A percentile compares a stretch with the other conserved stretches of the same genome.
Evolutionary conservation across 2,888 invertebrate genomes (phyloP).

Genomic region (Troglohyphantes excavatus): DNA sequence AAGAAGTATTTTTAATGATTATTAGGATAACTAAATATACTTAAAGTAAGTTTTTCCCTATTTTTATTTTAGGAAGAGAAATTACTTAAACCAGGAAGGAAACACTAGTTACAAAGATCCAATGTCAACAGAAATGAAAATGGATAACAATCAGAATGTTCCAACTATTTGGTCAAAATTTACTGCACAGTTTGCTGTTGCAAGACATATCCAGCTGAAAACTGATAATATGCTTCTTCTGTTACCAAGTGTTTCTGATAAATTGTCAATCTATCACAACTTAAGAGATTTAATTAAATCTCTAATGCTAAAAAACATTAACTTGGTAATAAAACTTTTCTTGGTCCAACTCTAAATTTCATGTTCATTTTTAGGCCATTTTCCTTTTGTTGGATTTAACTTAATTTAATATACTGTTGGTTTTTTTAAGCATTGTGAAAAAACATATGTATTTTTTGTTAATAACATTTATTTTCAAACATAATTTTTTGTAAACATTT

Average conservation of each 20-base stretch:
- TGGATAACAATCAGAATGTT: background rate
- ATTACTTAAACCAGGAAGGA: background rate
- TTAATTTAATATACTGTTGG: no score
- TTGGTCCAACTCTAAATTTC: no score
- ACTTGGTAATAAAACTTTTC: slow-evolving; percentile 52
- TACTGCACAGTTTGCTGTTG: slow-evolving; percentile 27
- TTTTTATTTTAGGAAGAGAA: background rate
- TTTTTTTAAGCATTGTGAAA: no score
- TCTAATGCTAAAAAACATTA: slow-evolving; percentile 29
- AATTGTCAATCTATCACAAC: background rate
- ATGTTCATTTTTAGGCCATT: background rate
- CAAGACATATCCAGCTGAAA: slow-evolving; percentile 2
- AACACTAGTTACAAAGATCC: background rate
- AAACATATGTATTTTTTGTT: no score
- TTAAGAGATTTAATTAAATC: slow-evolving; percentile 25
- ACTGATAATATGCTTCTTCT: slow-evolving; percentile 21
- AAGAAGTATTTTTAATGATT: no score
- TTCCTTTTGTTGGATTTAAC: no score
- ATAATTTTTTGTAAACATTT: background rate
- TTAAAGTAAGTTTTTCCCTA: no score
- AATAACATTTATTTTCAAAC: background rate
- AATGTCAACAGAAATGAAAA: no score
- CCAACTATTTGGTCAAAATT: slow-evolving; percentile 50
- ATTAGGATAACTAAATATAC: no score
- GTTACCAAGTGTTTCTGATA: slow-evolving; percentile 3